phyloP scores from a whole-genome alignment of 2,113 vertebrate genomes.

The Pelusios castaneus region DNA sequence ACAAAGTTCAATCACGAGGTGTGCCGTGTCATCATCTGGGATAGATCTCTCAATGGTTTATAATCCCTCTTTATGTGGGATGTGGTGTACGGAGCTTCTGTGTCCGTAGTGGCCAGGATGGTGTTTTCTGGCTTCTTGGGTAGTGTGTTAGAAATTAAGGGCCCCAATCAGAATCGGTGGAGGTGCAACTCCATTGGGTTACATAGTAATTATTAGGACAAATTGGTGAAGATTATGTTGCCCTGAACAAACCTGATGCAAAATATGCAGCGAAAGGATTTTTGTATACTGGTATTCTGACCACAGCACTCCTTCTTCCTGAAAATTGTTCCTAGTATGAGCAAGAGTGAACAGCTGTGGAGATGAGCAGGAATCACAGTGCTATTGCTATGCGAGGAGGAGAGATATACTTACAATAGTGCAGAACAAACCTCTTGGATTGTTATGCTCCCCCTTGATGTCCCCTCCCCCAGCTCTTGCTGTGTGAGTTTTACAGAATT shows the following conservation, averaged over 20 bases:
- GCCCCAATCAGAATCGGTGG: accelerated
- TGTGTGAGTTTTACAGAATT: not conserved
- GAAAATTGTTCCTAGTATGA: not conserved
- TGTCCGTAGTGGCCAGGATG: too few species aligned
- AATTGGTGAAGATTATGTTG: not conserved
- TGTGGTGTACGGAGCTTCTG: too few species aligned
- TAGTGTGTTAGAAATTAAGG: not conserved
- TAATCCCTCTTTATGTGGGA: too few species aligned
- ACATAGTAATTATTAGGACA: not conserved
- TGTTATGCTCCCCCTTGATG: accelerated
- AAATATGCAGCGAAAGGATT: not conserved
- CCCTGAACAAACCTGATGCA: not conserved
- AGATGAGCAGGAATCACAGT: not conserved
- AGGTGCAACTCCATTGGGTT: not conserved
- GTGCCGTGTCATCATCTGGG: too few species aligned
- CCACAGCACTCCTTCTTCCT: not conserved
- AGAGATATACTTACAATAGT: not conserved
- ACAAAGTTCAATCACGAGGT: too few species aligned
- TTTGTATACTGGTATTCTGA: accelerated
- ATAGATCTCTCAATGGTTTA: too few species aligned
- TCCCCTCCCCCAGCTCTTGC: not conserved
- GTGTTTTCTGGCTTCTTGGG: too few species aligned
- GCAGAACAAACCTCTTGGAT: not conserved
- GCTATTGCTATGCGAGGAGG: not conserved
- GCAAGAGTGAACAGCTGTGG: accelerated